Conservation (phyloP, 1,140 invertebrate genomes). For the Drosophila truncata region DNA sequence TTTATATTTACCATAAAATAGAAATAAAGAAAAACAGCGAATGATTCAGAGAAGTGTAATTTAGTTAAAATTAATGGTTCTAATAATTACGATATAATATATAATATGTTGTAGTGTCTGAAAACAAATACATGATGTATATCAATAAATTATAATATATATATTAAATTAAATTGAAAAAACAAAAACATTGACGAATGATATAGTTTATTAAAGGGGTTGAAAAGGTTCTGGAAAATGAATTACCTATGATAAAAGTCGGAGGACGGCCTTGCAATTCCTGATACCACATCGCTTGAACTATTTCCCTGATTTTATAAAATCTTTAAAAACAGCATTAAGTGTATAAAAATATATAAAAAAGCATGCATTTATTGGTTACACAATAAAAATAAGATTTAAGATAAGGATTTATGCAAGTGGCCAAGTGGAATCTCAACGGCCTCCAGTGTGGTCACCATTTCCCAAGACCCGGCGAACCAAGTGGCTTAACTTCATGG, state of each 20-base stretch:
- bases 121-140: conserved; percentile 61
- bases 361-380: conserved; percentile 3
- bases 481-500: conserved; percentile 58
- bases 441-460: neutral
- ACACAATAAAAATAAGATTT: neutral
- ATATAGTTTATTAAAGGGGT: neutral
- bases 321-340: too few species aligned
- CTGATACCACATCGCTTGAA: too few species aligned
- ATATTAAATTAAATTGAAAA: conserved; percentile 22
- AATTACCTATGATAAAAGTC: neutral
- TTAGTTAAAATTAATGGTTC: conserved; percentile 60
- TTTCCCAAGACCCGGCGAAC: conserved; percentile 6
- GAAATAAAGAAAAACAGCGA: conserved; percentile 32
- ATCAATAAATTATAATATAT: conserved; percentile 73
- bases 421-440: neutral
- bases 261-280: neutral
- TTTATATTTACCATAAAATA: conserved; percentile 58
- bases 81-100: conserved; percentile 53
- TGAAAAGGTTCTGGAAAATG: neutral
- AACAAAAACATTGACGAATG: neutral
- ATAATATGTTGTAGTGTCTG: conserved; percentile 61
- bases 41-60: conserved; percentile 52
- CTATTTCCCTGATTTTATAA: neutral
- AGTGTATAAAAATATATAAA: conserved; percentile 2
- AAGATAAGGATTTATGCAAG: neutral